Base-by-base conservation (phyloP, 2,888 invertebrate genomes). In the Amiota communis region DNA sequence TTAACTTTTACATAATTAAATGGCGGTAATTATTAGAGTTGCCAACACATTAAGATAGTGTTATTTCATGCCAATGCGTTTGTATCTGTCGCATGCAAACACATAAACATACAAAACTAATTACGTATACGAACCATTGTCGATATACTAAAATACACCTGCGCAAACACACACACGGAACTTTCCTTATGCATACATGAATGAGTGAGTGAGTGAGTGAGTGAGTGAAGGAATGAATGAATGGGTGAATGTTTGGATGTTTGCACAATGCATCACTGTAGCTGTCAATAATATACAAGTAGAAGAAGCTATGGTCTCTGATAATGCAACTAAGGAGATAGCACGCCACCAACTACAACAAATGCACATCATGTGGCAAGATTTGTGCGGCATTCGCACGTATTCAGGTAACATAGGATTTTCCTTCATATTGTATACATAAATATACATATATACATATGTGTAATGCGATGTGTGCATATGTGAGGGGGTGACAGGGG, bases 1-100 rank as follows among this genome's bases (percentile, higher is more conserved):
- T 49, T 67, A 67, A 49, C 48, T 49, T 65, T 17, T 67, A 20
- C 65, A 67, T 67, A 67, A 67, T 67, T 67, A 20, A 67, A 20
- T 20, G 13, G 8, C n/a, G 20, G 49, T 15, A 67, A 67, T 67
- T 67, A 67, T 67, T 49, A 49, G 49, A 20, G 48, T 67, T 67
- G 2, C 47, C 65, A 65, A 17, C 48, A 65, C 46, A 17, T 20
- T 20, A 20, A 23, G 3, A 23, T 23, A 23, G 23, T 23, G 1
- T 23, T 23, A 3, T 23, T 36, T 6, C 36, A 36, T 36, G 6
- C 23, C 1, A 23, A 23, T 36, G 36, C 8, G 8, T 0, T 36
- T 6, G 36, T 36, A 36, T 36, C 36, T 36, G 36, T 36, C 23
- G 1, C 3, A 23, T 23, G 23, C 23, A 36, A 36, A 36, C 36